Evolutionary conservation across 2,797 vertebrate species (phyloP).

Genomic region (Catharus ustulatus): DNA sequence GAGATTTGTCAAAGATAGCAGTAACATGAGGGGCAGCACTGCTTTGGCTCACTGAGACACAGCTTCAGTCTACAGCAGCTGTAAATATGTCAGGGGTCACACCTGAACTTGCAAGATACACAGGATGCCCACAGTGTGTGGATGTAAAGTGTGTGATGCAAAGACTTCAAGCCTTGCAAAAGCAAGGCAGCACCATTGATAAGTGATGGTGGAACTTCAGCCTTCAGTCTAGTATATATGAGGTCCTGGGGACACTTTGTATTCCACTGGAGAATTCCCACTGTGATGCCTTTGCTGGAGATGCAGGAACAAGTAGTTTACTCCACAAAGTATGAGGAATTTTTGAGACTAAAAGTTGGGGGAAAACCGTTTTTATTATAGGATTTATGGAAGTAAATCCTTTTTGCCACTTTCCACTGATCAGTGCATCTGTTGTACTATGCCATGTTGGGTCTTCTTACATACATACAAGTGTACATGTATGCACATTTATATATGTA

Average conservation of each 20-base stretch:
- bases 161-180: neutral
- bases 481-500: neutral
- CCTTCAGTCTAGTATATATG: neutral
- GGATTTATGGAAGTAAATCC: neutral
- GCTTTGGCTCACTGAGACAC: neutral
- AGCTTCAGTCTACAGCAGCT: neutral
- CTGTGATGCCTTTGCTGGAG: neutral
- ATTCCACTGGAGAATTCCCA: neutral
- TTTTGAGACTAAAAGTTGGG: neutral
- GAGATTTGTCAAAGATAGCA: neutral
- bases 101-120: neutral
- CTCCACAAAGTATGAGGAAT: neutral
- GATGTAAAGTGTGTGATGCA: neutral
- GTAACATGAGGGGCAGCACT: neutral
- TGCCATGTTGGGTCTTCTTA: neutral
- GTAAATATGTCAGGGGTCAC: neutral
- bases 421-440: neutral
- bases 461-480: neutral
- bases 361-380: neutral
- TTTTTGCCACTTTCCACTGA: neutral
- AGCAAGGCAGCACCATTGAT: rapidly evolving
- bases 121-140: neutral
- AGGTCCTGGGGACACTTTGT: neutral
- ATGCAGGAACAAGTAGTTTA: neutral
- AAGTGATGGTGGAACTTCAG: neutral